These are phyloP conservation scores for Psittacula echo DNA, from an alignment of 2,797 vertebrate genomes.

Conservation along the genomic window DNA sequence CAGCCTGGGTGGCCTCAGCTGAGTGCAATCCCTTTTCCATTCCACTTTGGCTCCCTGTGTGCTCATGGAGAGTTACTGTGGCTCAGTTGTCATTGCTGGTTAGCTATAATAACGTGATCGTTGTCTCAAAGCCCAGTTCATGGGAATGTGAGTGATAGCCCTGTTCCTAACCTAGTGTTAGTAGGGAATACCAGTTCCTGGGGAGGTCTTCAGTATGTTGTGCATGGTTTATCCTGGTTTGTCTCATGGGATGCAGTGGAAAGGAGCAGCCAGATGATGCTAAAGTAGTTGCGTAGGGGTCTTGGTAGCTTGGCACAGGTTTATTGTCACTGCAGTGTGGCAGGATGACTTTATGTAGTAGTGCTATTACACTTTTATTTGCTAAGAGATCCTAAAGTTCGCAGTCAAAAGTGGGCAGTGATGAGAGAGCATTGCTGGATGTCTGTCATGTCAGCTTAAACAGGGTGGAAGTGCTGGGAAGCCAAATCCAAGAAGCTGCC, in stretches of 20 bases:
- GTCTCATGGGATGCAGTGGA: background rate
- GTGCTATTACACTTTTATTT: background rate
- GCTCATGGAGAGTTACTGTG: background rate
- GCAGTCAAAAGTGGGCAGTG: background rate
- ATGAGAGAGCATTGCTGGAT: background rate
- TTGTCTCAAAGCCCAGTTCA: background rate
- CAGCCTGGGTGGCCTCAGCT: constrained; percentile 10
- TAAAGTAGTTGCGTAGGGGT: background rate
- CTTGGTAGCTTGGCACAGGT: background rate
- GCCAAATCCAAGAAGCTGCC: background rate
- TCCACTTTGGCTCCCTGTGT: background rate
- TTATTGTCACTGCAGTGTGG: background rate
- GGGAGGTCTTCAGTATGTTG: background rate
- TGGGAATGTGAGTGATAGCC: background rate
- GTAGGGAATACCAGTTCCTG: background rate
- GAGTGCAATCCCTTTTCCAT: background rate
- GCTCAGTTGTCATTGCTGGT: background rate
- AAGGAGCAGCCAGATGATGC: background rate
- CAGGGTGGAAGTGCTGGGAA: background rate
- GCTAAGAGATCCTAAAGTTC: background rate
- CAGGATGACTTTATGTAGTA: background rate
- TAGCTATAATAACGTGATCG: accelerated
- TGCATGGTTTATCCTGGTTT: background rate
- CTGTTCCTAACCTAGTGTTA: background rate
- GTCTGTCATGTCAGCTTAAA: background rate